Evolutionary conservation across 1,140 invertebrate species (phyloP).

Genomic region (Trinorchestia longiramus): DNA sequence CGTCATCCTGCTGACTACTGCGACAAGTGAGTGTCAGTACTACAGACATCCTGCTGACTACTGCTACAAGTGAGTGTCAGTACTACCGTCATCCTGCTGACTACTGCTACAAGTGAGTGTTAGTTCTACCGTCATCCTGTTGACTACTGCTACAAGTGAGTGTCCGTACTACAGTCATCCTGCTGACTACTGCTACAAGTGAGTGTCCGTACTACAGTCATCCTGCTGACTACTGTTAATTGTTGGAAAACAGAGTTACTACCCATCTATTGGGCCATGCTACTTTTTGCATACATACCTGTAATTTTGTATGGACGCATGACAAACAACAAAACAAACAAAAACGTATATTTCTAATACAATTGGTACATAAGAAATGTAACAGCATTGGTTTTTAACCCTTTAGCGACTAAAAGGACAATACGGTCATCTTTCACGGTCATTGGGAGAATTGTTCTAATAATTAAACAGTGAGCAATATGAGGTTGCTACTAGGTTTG

Average conservation of each 20-base stretch:
- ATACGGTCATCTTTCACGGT: too few relatives aligned
- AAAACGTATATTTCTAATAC: too few relatives aligned
- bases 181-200: conserved; percentile 92
- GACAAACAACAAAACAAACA: neutral
- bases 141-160: conserved; percentile 10
- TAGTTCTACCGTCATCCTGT: neutral
- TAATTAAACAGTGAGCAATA: too few relatives aligned
- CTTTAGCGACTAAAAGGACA: too few relatives aligned
- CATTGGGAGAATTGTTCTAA: too few relatives aligned
- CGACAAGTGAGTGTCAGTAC: neutral
- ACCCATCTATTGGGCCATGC: neutral
- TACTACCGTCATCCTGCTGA: conserved; percentile 92
- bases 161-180: conserved; percentile 76
- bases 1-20: neutral
- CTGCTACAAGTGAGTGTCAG: conserved; percentile 85
- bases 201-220: conserved; percentile 59
- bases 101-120: conserved; percentile 84
- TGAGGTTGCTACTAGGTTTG: too few relatives aligned
- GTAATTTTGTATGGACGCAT: neutral
- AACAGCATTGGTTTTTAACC: too few relatives aligned
- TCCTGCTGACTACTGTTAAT: neutral
- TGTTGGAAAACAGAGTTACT: neutral
- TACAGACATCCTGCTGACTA: conserved; percentile 79
- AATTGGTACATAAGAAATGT: too few relatives aligned
- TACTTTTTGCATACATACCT: neutral